A percentile compares a stretch with the other conserved stretches of the same genome.
These are phyloP conservation scores for Odontocolon sp. DNA, from an alignment of 2,888 invertebrate species.

Conservation along the genomic window DNA sequence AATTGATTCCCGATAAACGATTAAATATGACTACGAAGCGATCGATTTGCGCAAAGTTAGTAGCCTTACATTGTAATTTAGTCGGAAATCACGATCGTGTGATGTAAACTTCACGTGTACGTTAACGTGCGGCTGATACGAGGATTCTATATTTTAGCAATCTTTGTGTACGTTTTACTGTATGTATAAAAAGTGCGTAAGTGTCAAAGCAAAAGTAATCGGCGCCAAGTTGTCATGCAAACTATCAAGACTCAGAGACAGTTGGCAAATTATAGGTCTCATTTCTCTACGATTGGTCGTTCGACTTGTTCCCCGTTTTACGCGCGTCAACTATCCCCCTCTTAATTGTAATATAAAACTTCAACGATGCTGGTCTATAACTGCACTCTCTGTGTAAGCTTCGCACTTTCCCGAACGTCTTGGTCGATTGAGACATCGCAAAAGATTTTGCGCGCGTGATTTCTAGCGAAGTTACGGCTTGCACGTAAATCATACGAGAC, in stretches of 20 bases:
- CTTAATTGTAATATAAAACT: conserved; percentile 21
- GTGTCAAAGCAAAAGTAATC: conserved; percentile 29
- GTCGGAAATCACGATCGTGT: conserved; percentile 34
- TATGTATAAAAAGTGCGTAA: conserved; percentile 16
- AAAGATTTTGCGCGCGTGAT: conserved; percentile 6
- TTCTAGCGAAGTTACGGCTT: conserved; percentile 22
- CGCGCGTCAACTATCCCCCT: background rate
- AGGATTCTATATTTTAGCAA: conserved; percentile 13
- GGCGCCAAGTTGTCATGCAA: conserved; percentile 26
- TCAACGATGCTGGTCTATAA: background rate
- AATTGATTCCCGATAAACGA: background rate
- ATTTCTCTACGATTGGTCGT: conserved; percentile 40
- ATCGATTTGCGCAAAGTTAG: too few species aligned
- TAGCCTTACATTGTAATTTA: conserved; percentile 45
- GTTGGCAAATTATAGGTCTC: conserved; percentile 41
- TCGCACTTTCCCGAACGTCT: conserved; percentile 16
- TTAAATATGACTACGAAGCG: background rate
- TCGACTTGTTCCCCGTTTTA: conserved; percentile 33
- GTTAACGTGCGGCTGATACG: conserved; percentile 24
- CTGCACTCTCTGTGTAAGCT: background rate
- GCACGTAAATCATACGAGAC: conserved; percentile 45
- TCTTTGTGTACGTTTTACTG: background rate
- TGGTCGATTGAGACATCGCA: conserved; percentile 46
- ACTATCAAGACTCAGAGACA: conserved; percentile 5
- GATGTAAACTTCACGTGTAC: conserved; percentile 17